phyloP scores from a whole-genome alignment of 2,113 vertebrate species.

The Ellobius talpinus region DNA sequence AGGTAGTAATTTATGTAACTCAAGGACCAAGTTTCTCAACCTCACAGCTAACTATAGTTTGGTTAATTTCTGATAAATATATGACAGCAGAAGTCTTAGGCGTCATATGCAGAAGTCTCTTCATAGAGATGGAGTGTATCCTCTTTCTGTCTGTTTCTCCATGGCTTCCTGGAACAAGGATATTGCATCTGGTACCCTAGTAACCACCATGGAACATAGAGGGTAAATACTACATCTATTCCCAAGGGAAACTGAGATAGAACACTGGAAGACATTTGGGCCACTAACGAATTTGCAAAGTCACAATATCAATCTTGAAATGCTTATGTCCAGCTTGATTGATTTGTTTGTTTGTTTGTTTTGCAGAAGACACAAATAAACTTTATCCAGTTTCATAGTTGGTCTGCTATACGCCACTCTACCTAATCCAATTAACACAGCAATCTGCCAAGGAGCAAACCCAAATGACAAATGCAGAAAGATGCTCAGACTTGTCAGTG shows the following conservation, averaged over 20 bases:
- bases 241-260: not conserved
- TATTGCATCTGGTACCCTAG: not conserved
- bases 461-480: not conserved
- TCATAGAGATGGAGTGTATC: not conserved
- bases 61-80: not conserved
- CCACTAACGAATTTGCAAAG: not conserved
- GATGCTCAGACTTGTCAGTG: not conserved
- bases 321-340: not conserved
- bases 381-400: not conserved
- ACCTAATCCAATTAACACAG: constrained; percentile 22
- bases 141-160: not conserved
- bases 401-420: not conserved
- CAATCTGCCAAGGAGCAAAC: not conserved
- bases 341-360: not conserved
- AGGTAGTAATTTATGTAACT: not conserved
- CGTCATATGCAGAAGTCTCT: not conserved
- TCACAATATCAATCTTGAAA: not conserved
- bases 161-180: not conserved
- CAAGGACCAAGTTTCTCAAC: not conserved
- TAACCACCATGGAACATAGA: not conserved
- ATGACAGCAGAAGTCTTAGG: not conserved
- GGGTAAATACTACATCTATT: not conserved
- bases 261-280: not conserved
- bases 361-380: not conserved
- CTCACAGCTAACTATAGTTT: not conserved